Evolutionary conservation across 2,888 invertebrate species (phyloP).

Genomic region (Eilema sororculum): DNA sequence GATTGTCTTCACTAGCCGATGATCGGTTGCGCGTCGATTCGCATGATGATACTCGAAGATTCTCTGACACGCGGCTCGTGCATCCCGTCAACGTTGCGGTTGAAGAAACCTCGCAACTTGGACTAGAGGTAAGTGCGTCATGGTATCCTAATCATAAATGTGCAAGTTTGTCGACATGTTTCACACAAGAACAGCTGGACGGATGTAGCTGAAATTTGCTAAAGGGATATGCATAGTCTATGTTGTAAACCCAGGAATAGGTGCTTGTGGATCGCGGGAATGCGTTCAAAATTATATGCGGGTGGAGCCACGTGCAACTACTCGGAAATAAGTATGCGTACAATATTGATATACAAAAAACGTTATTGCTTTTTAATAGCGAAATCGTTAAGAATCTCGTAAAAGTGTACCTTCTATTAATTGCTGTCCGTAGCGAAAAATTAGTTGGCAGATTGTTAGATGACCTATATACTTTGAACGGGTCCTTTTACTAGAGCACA

Average conservation of each 20-base stretch:
- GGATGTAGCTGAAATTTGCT: no score
- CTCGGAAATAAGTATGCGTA: neutral
- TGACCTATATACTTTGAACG: no score
- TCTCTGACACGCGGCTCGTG: conserved; percentile 61
- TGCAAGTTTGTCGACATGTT: neutral
- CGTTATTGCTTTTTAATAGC: neutral
- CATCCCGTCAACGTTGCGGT: conserved; percentile 36
- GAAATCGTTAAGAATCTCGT: neutral
- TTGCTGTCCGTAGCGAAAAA: neutral
- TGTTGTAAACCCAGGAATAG: no score
- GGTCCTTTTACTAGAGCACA: no score
- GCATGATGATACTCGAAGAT: conserved; percentile 47
- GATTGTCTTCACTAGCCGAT: conserved; percentile 65
- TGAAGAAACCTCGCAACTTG: conserved; percentile 60
- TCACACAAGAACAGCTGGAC: no score
- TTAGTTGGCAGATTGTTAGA: no score
- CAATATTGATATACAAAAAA: neutral
- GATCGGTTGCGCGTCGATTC: conserved; percentile 46
- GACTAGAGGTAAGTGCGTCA: conserved; percentile 35
- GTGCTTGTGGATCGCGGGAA: no score
- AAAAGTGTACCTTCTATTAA: neutral
- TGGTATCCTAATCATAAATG: neutral
- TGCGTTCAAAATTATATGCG: no score
- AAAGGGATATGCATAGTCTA: no score
- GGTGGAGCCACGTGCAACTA: no score